A percentile compares a stretch with the other conserved stretches of the same genome.
Evolutionary conservation across 2,888 invertebrate species (phyloP).

Genomic region (Calephelis perditalis): DNA sequence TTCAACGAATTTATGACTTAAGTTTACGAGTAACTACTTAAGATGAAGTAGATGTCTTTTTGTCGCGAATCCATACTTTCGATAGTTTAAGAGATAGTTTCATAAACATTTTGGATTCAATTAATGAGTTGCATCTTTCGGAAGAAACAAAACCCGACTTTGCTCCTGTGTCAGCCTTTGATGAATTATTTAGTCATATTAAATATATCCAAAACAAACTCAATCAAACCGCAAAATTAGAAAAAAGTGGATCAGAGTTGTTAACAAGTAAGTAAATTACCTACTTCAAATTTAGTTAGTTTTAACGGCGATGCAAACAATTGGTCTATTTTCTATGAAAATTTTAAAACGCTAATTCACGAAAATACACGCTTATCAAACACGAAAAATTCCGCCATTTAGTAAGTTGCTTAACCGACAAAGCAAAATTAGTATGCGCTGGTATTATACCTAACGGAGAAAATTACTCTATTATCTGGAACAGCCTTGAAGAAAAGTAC

Average conservation of each 20-base stretch:
- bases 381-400: slow-evolving; percentile 23
- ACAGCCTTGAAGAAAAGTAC: slow-evolving; percentile 23
- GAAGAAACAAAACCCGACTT: not conserved
- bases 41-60: not conserved
- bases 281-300: not conserved
- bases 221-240: not conserved
- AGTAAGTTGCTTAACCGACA: slow-evolving; percentile 21
- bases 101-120: not conserved
- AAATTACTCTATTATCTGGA: slow-evolving; percentile 22
- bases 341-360: not conserved
- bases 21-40: not conserved
- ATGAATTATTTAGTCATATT: not conserved
- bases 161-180: not conserved
- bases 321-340: not conserved
- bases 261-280: not conserved
- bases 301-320: not conserved
- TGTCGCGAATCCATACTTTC: not conserved
- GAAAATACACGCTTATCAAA: slow-evolving; percentile 6
- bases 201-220: not conserved
- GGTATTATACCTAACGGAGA: slow-evolving; percentile 21
- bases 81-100: not conserved
- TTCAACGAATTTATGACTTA: not conserved
- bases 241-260: not conserved
- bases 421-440: slow-evolving; percentile 21
- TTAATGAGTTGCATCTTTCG: not conserved